Evolutionary conservation across 1,140 invertebrate genomes (phyloP), one percentile per base, ranked within the genome.

Genomic region (Babylonia areolata): DNA sequence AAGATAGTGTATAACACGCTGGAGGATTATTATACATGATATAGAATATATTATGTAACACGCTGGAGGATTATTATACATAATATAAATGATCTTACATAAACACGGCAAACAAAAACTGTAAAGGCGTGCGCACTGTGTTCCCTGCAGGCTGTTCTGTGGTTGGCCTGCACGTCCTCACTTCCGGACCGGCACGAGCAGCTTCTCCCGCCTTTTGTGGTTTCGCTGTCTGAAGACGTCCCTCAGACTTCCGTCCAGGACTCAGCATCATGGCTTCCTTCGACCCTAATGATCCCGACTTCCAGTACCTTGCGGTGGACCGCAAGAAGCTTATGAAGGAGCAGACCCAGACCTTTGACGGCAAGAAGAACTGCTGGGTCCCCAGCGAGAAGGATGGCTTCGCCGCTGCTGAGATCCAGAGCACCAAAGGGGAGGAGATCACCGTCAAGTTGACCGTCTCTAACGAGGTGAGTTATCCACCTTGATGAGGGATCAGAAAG

Each of bases 291-390:
- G 93, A 94, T 88, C 91, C 92, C 20, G 94, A 94, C 79, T 93
- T 92, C 84, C 86, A 92, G 86, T 94, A 92, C 81, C 90, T 94
- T 77, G 92, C 90, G 5, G 90, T 94, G 9, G 92, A 94, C 87
- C 86, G 91, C 75, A 93, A 94, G 88, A 92, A 92, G 90, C 71
- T 94, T 77, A 85, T 94, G 91, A 92, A 89, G 82, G 91, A 94
- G 81, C 91, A 92, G 88, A 91, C 91, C 37, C 88, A 90, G 80
- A 88, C 92, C 20, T 94, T 99, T 96, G 99, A 99, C 96, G 98
- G 97, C 95, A 99, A 99, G 96, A 99, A 99, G 95, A 97, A 97
- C 93, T 99, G 98, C 96, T 99, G 99, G 99, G 97, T 99, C 86
- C 98, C 98, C 88, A 97, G 98, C 95, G 97, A 99, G 92, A 99